Evolutionary conservation across 2,888 invertebrate species (phyloP), one percentile per base, ranked within the genome.

Genomic region (Eucera pruinosa): DNA sequence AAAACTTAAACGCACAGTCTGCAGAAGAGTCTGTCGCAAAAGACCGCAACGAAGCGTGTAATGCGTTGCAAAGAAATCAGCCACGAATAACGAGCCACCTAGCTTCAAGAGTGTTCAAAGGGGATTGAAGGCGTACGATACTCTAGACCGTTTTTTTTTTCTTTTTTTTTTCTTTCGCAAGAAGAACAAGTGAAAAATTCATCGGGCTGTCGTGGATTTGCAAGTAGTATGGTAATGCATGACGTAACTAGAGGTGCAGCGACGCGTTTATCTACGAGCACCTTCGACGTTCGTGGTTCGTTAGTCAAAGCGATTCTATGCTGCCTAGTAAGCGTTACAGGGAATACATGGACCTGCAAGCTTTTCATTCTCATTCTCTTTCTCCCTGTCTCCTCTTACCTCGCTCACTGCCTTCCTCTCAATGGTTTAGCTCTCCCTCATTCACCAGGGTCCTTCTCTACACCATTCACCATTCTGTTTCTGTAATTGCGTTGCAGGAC

Each of bases 291-390:
- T 57, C 55, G 39, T 52, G 83, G 83, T 86, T 87, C 80, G 84
- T 86, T 86, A 86, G 83, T 86, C 85, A 86, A 87, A 85, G 84
- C 79, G 82, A 71, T 65, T 77, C 60, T 27, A 39, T 23, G 27
- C 18, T 62, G 78, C 41, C 76, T 60, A 80, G 67, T 82, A 79
- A 83, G 81, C 76, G 80, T 84, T 77, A 79, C 80, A 77, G 76
- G 74, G 39, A 82, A 87, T 76, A 82, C 83, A 41, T 15, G 55
- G 9, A 48, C 36, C 43, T 41, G 48, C 47, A 25, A 47, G 45
- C 71, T 65, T 54, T 65, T 70, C 61, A 57, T 55, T 64, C 57
- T 64, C 64, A 50, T 71, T 69, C 54, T 55, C 50, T 50, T 66
- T 52, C 57, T 18, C 20, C 15, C 41, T 43, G 27, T 39, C 65